phyloP scores from a whole-genome alignment of 2,113 vertebrate species.

The Nycticebus coucang region DNA sequence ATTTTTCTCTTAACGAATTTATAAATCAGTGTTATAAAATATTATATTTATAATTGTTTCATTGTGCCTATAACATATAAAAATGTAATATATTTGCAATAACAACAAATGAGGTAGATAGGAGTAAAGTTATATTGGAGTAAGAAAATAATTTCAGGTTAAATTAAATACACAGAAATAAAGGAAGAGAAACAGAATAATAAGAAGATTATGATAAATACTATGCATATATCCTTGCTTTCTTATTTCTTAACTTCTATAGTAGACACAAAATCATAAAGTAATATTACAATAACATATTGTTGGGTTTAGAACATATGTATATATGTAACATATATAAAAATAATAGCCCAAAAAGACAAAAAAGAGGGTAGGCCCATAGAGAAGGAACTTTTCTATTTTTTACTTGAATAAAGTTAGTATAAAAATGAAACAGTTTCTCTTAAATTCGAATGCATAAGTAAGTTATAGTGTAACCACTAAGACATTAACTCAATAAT shows the following conservation, averaged over 20 bases:
- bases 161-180: not conserved
- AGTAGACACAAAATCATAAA: not conserved
- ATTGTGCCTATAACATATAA: not conserved
- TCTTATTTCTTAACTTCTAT: not conserved
- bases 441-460: not conserved
- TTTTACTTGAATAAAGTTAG: not conserved
- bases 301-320: not conserved
- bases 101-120: not conserved
- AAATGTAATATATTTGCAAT: not conserved
- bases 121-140: not conserved
- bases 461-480: not conserved
- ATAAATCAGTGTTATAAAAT: not conserved
- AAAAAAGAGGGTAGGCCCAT: fast-evolving
- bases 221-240: not conserved
- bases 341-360: not conserved
- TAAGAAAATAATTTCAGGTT: not conserved
- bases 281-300: not conserved
- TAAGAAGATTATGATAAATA: not conserved
- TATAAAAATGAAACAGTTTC: not conserved
- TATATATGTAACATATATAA: not conserved
- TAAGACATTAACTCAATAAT: not conserved
- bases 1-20: not conserved
- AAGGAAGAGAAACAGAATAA: not conserved
- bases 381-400: not conserved
- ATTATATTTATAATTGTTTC: not conserved